Evolutionary conservation across 2,888 invertebrate species (phyloP), one percentile per base, ranked within the genome.

Genomic region (Polydrusus tereticollis): DNA sequence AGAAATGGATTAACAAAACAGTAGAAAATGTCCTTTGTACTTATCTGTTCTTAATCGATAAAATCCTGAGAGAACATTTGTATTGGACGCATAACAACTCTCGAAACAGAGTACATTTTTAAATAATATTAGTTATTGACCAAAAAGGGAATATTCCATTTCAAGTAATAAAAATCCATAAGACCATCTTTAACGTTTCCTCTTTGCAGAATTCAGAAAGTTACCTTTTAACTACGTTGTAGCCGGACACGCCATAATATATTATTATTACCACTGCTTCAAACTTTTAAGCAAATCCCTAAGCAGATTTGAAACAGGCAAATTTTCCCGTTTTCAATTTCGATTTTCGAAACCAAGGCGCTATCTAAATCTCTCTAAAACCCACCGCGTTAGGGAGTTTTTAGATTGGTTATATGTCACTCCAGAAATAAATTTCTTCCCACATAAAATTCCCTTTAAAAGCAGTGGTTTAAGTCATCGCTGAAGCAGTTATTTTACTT

Each of bases 311-410:
- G 74, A 73, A 80, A 79, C 78, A 78, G 77, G 75, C 78, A 71
- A 76, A 75, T 74, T 75, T 77, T 77, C 78, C 74, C 75, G 79
- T 79, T 80, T 79, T 80, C 80, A 80, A 80, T 80, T 80, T 80
- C 78, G 77, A 78, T 79, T 74, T 77, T 59, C 75, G 70, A 74
- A 78, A 76, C 75, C 73, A 73, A 70, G 66, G 75, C 52, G 73
- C 73, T 77, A 78, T 77, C 78, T 77, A 78, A 79, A 79, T 77
- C 78, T 78, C 69, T 74, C 73, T 73, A 72, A 79, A 75, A 72
- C 75, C 68, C 23, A 45, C 43, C 41, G 65, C 45, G 43, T 55
- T 52, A 57, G 57, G 38, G 57, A 65, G 65, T 65, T 65, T 65
- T 65, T 65, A 65, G 65, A 16, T 29, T 55, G 29, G 65, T 57